phyloP scores from a whole-genome alignment of 2,797 vertebrate genomes.

The Enteromius mattozi region DNA sequence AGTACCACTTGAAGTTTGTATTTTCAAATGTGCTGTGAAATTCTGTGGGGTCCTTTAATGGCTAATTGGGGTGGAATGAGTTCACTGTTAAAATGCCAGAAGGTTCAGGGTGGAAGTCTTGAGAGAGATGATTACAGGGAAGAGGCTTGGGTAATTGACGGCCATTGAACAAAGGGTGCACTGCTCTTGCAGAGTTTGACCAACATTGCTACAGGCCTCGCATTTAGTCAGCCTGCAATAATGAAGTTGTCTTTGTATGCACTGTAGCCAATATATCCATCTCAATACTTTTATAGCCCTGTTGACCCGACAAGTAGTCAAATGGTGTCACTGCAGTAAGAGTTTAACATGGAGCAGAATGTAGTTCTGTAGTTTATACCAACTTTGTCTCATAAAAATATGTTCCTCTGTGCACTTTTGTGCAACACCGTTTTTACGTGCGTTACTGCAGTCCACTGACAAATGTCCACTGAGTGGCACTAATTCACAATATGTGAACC shows the following conservation, averaged over 20 bases:
- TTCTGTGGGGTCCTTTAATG: constrained; percentile 19
- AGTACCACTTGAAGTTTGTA: constrained; percentile 4
- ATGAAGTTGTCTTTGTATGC: neutral
- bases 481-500: no score
- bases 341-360: constrained; percentile 5
- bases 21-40: constrained; percentile 22
- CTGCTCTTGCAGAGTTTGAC: constrained; percentile 10
- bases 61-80: constrained; percentile 47
- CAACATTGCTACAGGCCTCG: constrained; percentile 13
- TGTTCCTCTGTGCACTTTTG: no score
- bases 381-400: no score
- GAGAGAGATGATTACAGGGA: constrained; percentile 46
- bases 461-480: no score
- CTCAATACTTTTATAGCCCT: constrained; percentile 1
- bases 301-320: constrained; percentile 35
- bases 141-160: constrained; percentile 36
- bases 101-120: constrained; percentile 31
- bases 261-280: constrained; percentile 11
- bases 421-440: no score
- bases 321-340: neutral
- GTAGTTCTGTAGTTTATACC: neutral
- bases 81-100: constrained; percentile 43
- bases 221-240: neutral
- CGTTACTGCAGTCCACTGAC: no score
- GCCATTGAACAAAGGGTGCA: constrained; percentile 40